Evolutionary conservation across 2,888 invertebrate genomes (phyloP).

Genomic region (Cheilosia impressa): DNA sequence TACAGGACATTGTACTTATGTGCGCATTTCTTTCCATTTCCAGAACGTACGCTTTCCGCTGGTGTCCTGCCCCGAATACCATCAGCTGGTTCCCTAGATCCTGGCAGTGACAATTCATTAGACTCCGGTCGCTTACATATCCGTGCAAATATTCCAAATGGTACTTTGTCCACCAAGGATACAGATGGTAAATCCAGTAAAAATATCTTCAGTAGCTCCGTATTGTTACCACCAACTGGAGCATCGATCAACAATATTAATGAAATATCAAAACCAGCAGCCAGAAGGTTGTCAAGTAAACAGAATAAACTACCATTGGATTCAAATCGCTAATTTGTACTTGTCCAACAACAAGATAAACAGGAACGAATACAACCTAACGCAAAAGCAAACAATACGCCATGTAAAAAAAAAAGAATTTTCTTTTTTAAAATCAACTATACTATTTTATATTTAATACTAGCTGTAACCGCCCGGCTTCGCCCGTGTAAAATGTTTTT

Average conservation of each 20-base stretch:
- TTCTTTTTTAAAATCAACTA: conserved; percentile 23
- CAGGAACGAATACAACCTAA: background rate
- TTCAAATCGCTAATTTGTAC: conserved; percentile 82
- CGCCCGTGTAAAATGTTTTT: no score
- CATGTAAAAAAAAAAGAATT: conserved; percentile 39
- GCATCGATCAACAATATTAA: conserved; percentile 82
- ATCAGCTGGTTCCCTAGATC: conserved; percentile 82
- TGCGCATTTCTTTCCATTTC: conserved; percentile 3
- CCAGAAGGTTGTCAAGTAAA: conserved; percentile 83
- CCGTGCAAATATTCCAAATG: conserved; percentile 83
- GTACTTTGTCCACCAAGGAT: conserved; percentile 80
- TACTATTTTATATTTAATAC: conserved; percentile 57
- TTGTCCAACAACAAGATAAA: background rate
- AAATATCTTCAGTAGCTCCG: conserved; percentile 76
- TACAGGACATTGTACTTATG: background rate
- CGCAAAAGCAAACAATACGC: background rate
- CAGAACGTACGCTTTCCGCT: conserved; percentile 82
- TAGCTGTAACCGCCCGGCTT: no score
- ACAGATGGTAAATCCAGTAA: conserved; percentile 71
- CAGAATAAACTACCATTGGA: conserved; percentile 83
- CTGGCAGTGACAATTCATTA: conserved; percentile 83
- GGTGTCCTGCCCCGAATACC: conserved; percentile 82
- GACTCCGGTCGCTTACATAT: conserved; percentile 82
- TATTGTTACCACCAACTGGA: conserved; percentile 67
- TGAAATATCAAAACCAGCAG: conserved; percentile 80